Base-by-base conservation (phyloP, 2,888 invertebrate genomes). In the Ashinkailepas kermadecensis region DNA sequence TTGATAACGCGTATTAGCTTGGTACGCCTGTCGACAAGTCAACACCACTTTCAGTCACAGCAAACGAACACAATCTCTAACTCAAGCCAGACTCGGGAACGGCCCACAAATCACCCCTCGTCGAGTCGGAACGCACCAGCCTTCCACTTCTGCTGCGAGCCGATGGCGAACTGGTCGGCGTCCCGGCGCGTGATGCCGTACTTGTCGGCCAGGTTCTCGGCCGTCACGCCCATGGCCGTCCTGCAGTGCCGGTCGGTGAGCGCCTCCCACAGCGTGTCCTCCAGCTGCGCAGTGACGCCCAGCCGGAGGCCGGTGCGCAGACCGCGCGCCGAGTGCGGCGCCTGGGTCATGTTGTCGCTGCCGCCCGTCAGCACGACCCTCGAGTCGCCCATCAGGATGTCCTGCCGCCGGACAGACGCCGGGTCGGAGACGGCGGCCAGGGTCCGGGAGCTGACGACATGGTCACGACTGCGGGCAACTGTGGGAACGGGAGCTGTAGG, bases 221-320 rank as follows among this genome's bases (percentile, higher is more conserved):
- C 97, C 0, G 99, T 99, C 86, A 97, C 88, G 4, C 95, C 98
- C 99, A 99, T 99, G 0, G 98, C 96, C 64, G 95, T 89, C 84
- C 95, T 94, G 86, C 95, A 95, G 88, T 95, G 93, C 0, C 92
- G 91, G 87, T 99, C 99, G 0, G 94, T 93, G 2, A 99, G 90
- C 6, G 94, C 93, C 0, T 92, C 89, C 98, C 98, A 98, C 21
- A 99, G 88, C 0, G 93, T 90, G 88, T 99, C 98, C 87, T 84
- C 84, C 81, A 85, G 74, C 79, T 91, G 90, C 82, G 92, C 90
- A 85, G 91, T 92, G 54, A 89, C 88, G 0, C 98, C 98, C 3
- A 99, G 89, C 0, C 91, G 90, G 15, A 95, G 93, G 4, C 99
- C 99, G 88, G 96, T 99, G 56, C 99, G 90, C 9, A 95, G 89